Conservation (phyloP, 2,113 vertebrate species). For the Dasyornis broadbenti region DNA sequence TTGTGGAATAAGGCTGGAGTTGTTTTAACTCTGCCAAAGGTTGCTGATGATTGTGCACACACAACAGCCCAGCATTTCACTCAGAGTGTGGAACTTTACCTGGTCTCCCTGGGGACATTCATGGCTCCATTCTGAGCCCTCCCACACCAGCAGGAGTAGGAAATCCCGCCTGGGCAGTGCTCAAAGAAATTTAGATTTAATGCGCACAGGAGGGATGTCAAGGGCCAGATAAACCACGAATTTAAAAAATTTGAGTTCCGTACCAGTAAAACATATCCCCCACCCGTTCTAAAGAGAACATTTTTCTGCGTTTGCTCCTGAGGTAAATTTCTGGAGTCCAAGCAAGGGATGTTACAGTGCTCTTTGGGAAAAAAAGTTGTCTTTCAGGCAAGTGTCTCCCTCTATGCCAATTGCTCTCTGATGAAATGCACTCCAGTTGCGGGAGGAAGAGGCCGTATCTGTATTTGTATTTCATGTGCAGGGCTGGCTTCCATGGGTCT, state of each 20-base stretch:
- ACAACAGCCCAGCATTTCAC: background rate
- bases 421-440: rapidly evolving
- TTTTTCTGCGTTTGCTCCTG: background rate
- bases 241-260: background rate
- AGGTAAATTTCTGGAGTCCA: background rate
- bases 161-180: background rate
- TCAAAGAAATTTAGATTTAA: background rate
- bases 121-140: background rate
- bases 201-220: background rate
- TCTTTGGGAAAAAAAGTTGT: background rate
- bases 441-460: background rate
- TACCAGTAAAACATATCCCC: background rate
- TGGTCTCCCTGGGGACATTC: background rate
- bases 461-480: background rate
- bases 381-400: background rate
- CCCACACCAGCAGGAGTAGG: background rate
- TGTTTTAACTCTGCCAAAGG: background rate
- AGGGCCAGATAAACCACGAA: background rate
- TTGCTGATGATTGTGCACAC: background rate
- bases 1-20: background rate
- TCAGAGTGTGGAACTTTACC: background rate
- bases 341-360: background rate
- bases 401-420: background rate
- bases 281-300: background rate
- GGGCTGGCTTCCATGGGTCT: background rate